Conservation (phyloP, 2,113 vertebrate genomes). For the Ciconia boyciana region DNA sequence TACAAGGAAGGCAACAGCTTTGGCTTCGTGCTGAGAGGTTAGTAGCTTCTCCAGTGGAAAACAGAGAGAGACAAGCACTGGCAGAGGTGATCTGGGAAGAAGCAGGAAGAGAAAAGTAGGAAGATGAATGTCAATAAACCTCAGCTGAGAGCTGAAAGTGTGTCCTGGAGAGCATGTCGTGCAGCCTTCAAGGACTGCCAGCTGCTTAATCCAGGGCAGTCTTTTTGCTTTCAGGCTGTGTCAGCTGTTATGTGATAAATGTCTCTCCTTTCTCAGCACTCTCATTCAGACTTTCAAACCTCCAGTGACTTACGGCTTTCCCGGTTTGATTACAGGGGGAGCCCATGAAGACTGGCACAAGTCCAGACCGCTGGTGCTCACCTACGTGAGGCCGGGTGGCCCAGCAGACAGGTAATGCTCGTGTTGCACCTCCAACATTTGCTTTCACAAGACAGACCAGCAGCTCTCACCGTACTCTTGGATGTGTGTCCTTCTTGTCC, state of each 20-base stretch:
- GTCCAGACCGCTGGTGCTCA: slow-evolving; percentile 89
- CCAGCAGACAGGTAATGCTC: slow-evolving; percentile 91
- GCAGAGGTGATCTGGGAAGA: background rate
- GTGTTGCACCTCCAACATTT: background rate
- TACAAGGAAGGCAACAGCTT: slow-evolving; percentile 97
- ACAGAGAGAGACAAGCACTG: background rate
- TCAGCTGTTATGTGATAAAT: background rate
- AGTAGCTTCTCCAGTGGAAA: slow-evolving; percentile 32
- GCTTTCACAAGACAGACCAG: background rate
- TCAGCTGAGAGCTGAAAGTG: background rate
- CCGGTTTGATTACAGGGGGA: slow-evolving; percentile 79
- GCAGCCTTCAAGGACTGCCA: background rate
- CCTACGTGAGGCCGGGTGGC: slow-evolving; percentile 88
- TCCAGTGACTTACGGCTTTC: background rate
- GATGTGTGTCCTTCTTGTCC: background rate
- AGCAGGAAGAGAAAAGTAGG: background rate
- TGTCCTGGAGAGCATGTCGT: background rate
- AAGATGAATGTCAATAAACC: background rate
- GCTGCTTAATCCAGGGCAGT: background rate
- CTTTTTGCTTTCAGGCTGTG: background rate
- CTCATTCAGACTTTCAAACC: background rate
- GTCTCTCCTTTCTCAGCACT: background rate
- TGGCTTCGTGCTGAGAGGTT: slow-evolving; percentile 96
- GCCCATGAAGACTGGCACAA: slow-evolving; percentile 95
- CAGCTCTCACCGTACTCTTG: background rate